Evolutionary conservation across 2,797 vertebrate species (phyloP), one percentile per base, ranked within the genome.

Genomic region (Zenarchopterus dispar): DNA sequence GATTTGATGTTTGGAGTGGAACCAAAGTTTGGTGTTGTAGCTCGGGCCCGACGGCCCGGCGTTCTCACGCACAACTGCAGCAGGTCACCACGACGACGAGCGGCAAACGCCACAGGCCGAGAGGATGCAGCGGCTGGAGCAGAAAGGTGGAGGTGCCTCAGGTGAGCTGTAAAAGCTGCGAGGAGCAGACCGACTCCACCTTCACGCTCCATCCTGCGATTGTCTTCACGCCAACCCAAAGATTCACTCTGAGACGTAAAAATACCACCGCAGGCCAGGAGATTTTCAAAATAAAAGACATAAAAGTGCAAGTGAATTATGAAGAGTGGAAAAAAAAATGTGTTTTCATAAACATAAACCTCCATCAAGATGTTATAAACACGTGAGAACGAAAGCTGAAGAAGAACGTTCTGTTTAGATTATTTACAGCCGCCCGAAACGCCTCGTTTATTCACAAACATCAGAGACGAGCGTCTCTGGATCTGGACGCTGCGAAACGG

Each of bases 401-500:
- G n/a, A 48, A 39, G 47, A 0, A 6, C 0, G 56, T 28, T 56
- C 16, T 47, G 55, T 78, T 80, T 77, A 22, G 53, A 75, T 79
- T 57, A 58, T n/a, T n/a, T 3, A 67, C 1, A 57, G 1, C 28
- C 28, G 62, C 13, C 61, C 4, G 61, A 56, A 69, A 70, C 56
- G 51, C 50, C 22, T 48, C 39, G 10, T 17, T 18, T 26, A 17
- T n/a, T n/a, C 16, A 16, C 36, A 53, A 8, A 44, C 50, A 8
- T 50, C 4, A 63, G 19, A 56, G 45, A 41, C 58, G 70, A 72
- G 19, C 0, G 50, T 23, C 56, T 60, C 31, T 56, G 31, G 49
- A n/a, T 41, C 45, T 58, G 63, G 62, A 77, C 10, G 72, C 85
- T 84, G 46, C 44, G 75, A 67, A 80, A 85, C 26, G 6, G 46